Percentiles rank a stretch among this genome's conserved stretches.
Conservation (phyloP, 2,797 vertebrate species). For the Phyllotis vaccarum region DNA sequence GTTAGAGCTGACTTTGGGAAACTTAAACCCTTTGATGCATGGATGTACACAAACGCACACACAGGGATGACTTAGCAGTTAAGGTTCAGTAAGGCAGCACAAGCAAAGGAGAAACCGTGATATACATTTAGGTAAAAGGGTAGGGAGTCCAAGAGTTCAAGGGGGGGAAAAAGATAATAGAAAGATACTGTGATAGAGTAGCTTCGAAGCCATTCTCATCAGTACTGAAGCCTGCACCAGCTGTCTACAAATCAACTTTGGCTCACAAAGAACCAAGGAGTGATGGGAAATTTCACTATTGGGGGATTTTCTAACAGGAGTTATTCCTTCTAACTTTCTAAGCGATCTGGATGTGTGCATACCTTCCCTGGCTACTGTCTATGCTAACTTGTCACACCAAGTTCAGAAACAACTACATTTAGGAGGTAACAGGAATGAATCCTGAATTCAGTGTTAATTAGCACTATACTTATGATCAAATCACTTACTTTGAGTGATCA, state of each 20-base stretch:
- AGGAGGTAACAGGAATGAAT: not conserved
- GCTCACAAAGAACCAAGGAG: conserved; percentile 2
- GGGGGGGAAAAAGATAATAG: not conserved
- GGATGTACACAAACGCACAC: not conserved
- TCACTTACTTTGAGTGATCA: not conserved
- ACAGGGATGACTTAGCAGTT: not conserved
- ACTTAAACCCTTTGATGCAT: not conserved
- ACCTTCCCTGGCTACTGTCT: not conserved
- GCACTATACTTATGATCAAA: not conserved
- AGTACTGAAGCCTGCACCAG: fast-evolving
- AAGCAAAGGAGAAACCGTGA: not conserved
- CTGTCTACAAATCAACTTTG: conserved; percentile 17
- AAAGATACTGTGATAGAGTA: not conserved
- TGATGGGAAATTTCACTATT: not conserved
- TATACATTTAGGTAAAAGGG: not conserved
- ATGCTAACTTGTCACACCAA: not conserved
- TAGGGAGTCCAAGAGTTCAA: not conserved
- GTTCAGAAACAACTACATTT: conserved; percentile 15
- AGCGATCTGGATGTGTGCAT: not conserved
- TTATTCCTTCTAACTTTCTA: not conserved
- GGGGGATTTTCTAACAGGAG: not conserved
- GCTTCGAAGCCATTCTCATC: not conserved
- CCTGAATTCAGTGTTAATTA: not conserved
- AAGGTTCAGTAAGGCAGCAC: not conserved
- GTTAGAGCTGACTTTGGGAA: not conserved